Evolutionary conservation across 1,140 invertebrate species (phyloP), one percentile per base, ranked within the genome.

Genomic region (Eufriesea mexicana): DNA sequence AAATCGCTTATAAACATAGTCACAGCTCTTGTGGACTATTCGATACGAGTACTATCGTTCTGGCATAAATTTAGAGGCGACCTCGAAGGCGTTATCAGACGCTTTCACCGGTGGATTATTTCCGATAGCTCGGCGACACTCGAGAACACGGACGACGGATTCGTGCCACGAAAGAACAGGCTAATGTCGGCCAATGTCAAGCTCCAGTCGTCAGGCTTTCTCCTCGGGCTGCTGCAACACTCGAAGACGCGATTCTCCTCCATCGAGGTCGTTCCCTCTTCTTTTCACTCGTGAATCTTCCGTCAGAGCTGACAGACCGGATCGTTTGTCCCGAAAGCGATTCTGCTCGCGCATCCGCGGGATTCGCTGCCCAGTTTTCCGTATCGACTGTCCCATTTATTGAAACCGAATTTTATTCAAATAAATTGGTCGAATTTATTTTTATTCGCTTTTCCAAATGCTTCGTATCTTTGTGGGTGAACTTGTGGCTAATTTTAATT

Each of bases 131-230:
- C 25, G 54, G 18, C 1, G 16, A 64, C 20, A 18, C 47, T 62
- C 70, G 64, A 51, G 62, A 35, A 57, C 83, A 54, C 16, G 74
- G 54, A 42, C 64, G 18, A 66, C 59, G 62, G 79, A 84, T 83
- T 87, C 62, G 57, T 86, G 75, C 55, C 62, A 61, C 16, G 72
- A 78, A 83, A 72, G 62, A 87, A 68, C 71, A 68, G 47, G 25
- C 55, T 16, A 77, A 77, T 77, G n/a, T 82, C 67, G 84, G 84
- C 74, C 84, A 83, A 75, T 86, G 85, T 83, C 75, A 55, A 76
- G 51, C 16, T 61, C 2, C 10, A 28, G 45, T 47, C 59, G 49
- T 25, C 66, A 67, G 55, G 79, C 84, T 87, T 86, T 86, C 84
- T 86, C 84, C 62, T 77, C 28, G 18, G 12, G 49, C n/a, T 6